Base-by-base conservation (phyloP, 2,797 vertebrate species). In the Leptoclinus maculatus region DNA sequence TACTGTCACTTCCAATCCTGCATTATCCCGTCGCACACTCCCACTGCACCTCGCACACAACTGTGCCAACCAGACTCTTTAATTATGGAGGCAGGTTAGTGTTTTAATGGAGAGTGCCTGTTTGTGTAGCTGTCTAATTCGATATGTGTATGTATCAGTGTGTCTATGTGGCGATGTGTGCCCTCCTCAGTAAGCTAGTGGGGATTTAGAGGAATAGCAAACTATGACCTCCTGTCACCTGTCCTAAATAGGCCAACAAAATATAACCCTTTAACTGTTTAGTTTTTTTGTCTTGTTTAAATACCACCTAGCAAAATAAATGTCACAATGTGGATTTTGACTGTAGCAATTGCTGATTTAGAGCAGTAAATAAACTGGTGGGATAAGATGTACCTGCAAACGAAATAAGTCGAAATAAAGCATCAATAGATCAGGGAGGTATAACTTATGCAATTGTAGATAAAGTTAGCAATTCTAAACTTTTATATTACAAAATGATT, bases 1-100 rank as follows among this genome's bases (percentile, higher is more conserved):
- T 80, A 43, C 90, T 90, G 93, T 94, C 93, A 93, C 90, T 90
- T 93, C 79, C 76, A 80, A 83, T 93, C 58, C 67, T 51, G 47
- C 82, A 73, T 89, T 83, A 89, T 85, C 58, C 56, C 11, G 8
- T 72, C 78, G 79, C 41, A 64, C 58, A 45, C 66, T 89, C 79
- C 89, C 85, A 63, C 27, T 1, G 38, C 85, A 74, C 57, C 82
- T 66, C 54, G 11, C 73, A 77, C 66, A 83, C 74, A 76, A 59
- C 49, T 60, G 68, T 69, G 63, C 56, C 62, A 79, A 80, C 69
- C 66, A 66, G 69, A 66, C 71, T 74, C 73, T 79, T 91, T 86
- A 93, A 93, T 93, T 90, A 90, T 88, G 70, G 74, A 88, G 74
- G 45, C 53, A 81, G 77, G 84, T 77, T 64, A 74, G 79, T 54